Evolutionary conservation across 2,888 invertebrate genomes (phyloP).

Genomic region (Eucriotettix oculatus): DNA sequence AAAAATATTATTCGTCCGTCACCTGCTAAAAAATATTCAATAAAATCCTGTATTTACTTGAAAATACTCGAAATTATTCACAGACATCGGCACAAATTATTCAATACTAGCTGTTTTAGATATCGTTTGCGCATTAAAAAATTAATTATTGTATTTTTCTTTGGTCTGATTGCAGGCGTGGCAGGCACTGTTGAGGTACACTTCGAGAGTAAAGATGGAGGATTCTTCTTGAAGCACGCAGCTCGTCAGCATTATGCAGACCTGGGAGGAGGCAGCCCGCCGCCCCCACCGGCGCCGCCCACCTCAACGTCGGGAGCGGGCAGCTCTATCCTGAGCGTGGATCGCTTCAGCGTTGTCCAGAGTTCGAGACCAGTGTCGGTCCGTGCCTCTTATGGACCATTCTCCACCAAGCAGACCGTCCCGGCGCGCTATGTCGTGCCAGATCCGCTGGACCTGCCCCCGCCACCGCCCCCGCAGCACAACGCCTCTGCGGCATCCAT

Average conservation of each 20-base stretch:
- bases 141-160: too few relatives aligned
- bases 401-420: slow-evolving; percentile 87
- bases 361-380: slow-evolving; percentile 82
- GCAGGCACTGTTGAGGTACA: slow-evolving; percentile 68
- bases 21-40: too few relatives aligned
- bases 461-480: slow-evolving; percentile 4
- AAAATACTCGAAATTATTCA: too few relatives aligned
- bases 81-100: too few relatives aligned
- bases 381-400: slow-evolving; percentile 83
- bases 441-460: slow-evolving; percentile 37
- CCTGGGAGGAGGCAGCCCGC: slow-evolving; percentile 14
- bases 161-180: slow-evolving; percentile 34
- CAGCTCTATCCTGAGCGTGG: slow-evolving; percentile 60
- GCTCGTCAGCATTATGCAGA: slow-evolving; percentile 45
- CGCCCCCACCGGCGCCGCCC: slow-evolving; percentile 19
- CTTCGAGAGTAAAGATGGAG: slow-evolving; percentile 81
- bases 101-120: too few relatives aligned
- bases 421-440: slow-evolving; percentile 74
- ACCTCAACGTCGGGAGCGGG: slow-evolving; percentile 25
- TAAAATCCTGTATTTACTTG: too few relatives aligned
- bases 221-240: slow-evolving; percentile 74
- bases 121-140: too few relatives aligned
- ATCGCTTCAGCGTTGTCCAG: slow-evolving; percentile 82
- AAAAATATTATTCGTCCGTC: too few relatives aligned
- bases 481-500: slow-evolving; percentile 6